Conservation (phyloP, 2,888 invertebrate genomes). For the Germaria angustata region DNA sequence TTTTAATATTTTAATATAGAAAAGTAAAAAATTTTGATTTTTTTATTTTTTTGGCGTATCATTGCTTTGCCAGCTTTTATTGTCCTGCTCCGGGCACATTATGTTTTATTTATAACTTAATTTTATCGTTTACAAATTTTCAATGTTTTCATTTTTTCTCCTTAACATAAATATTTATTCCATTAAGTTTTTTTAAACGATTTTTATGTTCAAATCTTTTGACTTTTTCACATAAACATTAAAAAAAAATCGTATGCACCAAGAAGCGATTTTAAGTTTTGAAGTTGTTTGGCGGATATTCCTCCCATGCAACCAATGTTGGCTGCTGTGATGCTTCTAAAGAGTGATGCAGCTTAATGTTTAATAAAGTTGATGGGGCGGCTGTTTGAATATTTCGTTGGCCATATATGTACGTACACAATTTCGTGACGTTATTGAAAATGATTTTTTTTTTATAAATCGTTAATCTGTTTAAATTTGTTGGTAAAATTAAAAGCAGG, state of each 20-base stretch:
- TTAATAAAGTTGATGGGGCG: neutral
- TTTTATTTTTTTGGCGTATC: neutral
- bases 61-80: neutral
- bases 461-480: conserved; percentile 24
- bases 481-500: conserved; percentile 16
- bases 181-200: neutral
- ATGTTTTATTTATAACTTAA: conserved; percentile 32
- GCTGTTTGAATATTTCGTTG: neutral
- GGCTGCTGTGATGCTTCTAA: neutral
- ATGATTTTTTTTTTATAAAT: neutral
- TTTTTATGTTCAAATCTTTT: neutral
- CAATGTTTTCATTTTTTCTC: neutral
- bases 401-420: neutral
- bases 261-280: neutral
- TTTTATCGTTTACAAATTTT: conserved; percentile 1
- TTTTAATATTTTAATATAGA: too few relatives aligned
- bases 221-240: neutral
- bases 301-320: neutral
- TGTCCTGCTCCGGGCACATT: neutral
- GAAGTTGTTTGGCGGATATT: neutral
- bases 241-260: neutral
- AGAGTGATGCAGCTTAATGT: too few relatives aligned
- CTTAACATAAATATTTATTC: conserved; percentile 25
- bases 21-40: too few relatives aligned
- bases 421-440: neutral